Evolutionary conservation across 1,140 invertebrate genomes (phyloP).

Genomic region (Drosophila auraria): DNA sequence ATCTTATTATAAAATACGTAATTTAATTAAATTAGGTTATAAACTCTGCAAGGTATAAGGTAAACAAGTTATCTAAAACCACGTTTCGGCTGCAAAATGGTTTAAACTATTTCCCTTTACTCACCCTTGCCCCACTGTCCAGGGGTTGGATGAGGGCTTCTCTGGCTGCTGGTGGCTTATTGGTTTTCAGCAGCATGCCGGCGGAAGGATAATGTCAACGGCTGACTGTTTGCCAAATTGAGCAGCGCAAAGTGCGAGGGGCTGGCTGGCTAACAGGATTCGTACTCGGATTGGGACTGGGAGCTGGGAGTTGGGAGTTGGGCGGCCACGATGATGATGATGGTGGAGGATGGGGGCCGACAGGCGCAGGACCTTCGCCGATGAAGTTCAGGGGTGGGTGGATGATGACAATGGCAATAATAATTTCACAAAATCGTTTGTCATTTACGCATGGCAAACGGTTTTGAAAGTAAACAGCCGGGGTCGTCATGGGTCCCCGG

Average conservation of each 20-base stretch:
- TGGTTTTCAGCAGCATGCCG: constrained; percentile 70
- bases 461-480: constrained; percentile 82
- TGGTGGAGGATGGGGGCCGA: constrained; percentile 8
- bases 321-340: constrained; percentile 13
- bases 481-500: constrained; percentile 67
- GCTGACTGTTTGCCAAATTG: constrained; percentile 82
- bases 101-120: not conserved
- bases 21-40: not conserved
- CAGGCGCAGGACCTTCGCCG: not conserved
- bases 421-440: constrained; percentile 83
- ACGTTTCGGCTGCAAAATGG: not conserved
- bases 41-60: not conserved
- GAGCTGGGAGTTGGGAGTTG: constrained; percentile 37
- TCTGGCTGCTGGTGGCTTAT: constrained; percentile 75
- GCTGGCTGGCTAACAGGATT: constrained; percentile 44
- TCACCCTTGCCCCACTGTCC: constrained; percentile 15
- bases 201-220: constrained; percentile 82
- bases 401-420: constrained; percentile 81
- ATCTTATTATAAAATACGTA: not conserved
- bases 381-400: constrained; percentile 17
- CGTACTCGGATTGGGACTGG: constrained; percentile 40
- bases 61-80: no score
- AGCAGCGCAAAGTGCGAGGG: constrained; percentile 79
- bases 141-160: constrained; percentile 35
- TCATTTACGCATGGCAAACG: constrained; percentile 83